Base-by-base conservation (phyloP, 2,113 vertebrate species). In the Nerophis lumbriciformis region DNA sequence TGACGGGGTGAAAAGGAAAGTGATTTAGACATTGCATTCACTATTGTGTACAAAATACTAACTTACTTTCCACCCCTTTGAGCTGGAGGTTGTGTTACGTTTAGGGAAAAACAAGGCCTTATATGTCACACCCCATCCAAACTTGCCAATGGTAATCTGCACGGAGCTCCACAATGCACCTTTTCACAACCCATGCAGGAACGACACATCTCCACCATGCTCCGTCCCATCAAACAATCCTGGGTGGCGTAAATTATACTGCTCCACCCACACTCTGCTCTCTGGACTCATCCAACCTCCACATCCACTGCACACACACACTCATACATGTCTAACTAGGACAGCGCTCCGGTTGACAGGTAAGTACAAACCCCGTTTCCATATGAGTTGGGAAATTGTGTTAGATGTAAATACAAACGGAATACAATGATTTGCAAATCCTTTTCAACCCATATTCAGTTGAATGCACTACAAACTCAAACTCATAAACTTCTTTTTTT, bases 1-100 rank as follows among this genome's bases (percentile, higher is more conserved):
- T 61, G 15, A 65, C 55, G 10, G 51, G 47, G 28, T 42, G 19
- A 65, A 68, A 72, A 48, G 59, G 56, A 73, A 64, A 61, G 59
- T 60, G 68, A 75, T 53, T 63, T 14, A 67, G 13, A 66, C 9
- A 9, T 6, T 14, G 10, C 38, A n/a, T 66, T 50, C 51, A 50
- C 55, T 53, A 4, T 48, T 55, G 50, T 53, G 44, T 51, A 16
- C 42, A 56, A n/a, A 21, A 35, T 35, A 19, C 6, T 21, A 2
- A 8, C 19, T 53, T 45, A 39, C 8, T 38, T 13, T 42, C 2
- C 36, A n/a, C 6, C 45, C 51, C 12, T 8, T 36, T 60, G 36
- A 19, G 16, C 55, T 28, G 28, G 13, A 21, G 11, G 42, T 5
- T 48, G 38, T 60, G 21, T 62, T 56, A 57, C 8, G 15, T 35